Base-by-base conservation (phyloP, 2,113 vertebrate genomes). In the Sinocyclocheilus maitianheensis region DNA sequence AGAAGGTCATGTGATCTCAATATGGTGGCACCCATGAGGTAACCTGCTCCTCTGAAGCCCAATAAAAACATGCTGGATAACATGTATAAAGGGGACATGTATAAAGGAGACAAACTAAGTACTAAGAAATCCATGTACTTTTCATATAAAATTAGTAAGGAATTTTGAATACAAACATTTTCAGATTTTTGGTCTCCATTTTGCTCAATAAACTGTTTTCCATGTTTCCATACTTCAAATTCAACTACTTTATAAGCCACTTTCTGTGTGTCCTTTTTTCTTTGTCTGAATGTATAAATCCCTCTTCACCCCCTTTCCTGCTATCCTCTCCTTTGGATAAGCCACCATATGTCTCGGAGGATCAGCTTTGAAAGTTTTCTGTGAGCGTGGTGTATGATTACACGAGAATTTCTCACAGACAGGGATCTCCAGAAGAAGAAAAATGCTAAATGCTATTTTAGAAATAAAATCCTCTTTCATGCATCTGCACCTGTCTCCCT, bases 401-500 rank as follows among this genome's bases (percentile, higher is more conserved):
- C 94, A 92, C 90, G 93, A 94, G 94, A 93, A 94, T 94, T 94
- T 94, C 88, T 94, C 92, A 92, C 94, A 94, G 95, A 96, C 94
- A 95, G 94, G 95, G 95, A 76, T 93, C 92, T 97, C 95, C 96
- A 96, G 93, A 94, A 96, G 95, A 43, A 80, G 84, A 58, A 96
- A 96, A 96, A 96, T 94, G 94, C 94, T 93, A 97, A 96, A 96
- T 94, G 95, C 96, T 95, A 94, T 96, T 98, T 98, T 97, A 95
- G 96, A 98, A 98, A 97, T 96, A 95, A 98, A 99, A 98, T 97
- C 96, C 95, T 94, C 96, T 97, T 97, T 97, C 96, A 96, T 97
- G 95, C 94, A 94, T 91, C 94, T 96, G 96, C 97, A 99, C 97
- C 97, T 99, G 97, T 97, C 96, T 96, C 93, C 92, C 95, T 94